A percentile compares a stretch with the other conserved stretches of the same genome.
These are phyloP conservation scores for Anastrepha obliqua DNA, from an alignment of 1,140 invertebrate species.

Conservation along the genomic window DNA sequence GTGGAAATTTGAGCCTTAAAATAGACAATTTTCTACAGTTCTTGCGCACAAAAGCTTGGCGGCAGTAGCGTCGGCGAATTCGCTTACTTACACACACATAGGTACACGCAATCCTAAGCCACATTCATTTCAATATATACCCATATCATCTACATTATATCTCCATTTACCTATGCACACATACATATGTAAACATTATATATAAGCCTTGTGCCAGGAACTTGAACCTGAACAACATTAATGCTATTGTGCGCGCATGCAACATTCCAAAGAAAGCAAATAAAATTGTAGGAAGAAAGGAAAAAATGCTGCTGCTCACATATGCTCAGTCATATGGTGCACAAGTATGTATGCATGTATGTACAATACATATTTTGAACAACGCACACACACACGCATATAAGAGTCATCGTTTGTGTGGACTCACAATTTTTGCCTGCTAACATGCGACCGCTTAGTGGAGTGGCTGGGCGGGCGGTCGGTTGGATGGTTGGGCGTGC, in stretches of 20 bases:
- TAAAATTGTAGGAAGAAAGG: neutral
- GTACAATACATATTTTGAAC: neutral
- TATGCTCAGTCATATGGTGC: neutral
- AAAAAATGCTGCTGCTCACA: neutral
- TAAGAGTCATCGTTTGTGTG: neutral
- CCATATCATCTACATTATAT: too few species aligned
- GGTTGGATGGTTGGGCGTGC: neutral
- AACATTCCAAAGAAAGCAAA: conserved; percentile 27
- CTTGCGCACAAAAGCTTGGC: neutral
- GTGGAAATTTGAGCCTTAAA: neutral
- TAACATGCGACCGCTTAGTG: conserved; percentile 4
- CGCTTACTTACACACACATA: too few species aligned
- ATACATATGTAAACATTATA: too few species aligned
- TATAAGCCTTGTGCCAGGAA: neutral
- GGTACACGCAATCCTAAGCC: too few species aligned
- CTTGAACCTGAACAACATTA: conserved; percentile 43
- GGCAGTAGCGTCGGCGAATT: neutral
- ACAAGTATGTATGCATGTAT: neutral
- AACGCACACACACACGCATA: neutral
- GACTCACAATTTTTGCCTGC: neutral
- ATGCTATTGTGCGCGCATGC: conserved; percentile 34
- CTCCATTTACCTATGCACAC: too few species aligned
- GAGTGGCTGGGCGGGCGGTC: too few species aligned
- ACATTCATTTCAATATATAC: too few species aligned
- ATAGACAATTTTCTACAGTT: neutral